Base-by-base conservation (phyloP, 30 jellyfish, hydroid and myxozoan species). In the Sanderia malayensis region DNA sequence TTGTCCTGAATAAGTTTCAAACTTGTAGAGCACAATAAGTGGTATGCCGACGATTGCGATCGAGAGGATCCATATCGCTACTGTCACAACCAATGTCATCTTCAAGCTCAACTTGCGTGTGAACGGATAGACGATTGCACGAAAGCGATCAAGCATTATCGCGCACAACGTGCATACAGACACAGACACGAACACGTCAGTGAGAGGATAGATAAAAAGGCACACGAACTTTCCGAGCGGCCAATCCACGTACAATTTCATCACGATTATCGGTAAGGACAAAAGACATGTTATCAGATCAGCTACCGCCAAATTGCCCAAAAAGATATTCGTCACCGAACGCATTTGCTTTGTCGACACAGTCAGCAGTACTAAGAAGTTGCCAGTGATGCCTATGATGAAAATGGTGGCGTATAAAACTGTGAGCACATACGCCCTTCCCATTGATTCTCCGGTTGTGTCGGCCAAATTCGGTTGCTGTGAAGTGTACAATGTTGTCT, bases 161-260 rank as follows among this genome's bases (percentile, higher is more conserved):
- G 68, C 80, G 34, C 81, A 86, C 87, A 93, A 45, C 10, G 99
- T 93, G 31, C 75, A 31, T 7, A 84, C 74, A 27, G 99, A 86
- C 1, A 73, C 85, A 2, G 88, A 96, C 24, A 81, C 82, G 64
- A 93, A 66, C 29, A 93, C 99, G 52, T 93, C 99, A 1, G 94
- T 53, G 34, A 85, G 30, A 18, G 96, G 92, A 60, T 53, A 85
- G 25, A 93, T 3, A 60, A 74, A 93, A 61, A 79, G 73, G 84
- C 99, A 93, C 23, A 85, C 66, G 67, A 80, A 58, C 44, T 7
- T 67, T 2, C 99, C 99, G 80, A 86, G 85, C 24, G 99, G 99
- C 99, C 99, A 93, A 0, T 94, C 60, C 30, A 69, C 64, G 55
- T 66, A 85, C 37, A 70, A 71, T 7, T 81, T 76, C n/a, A 63